phyloP scores from a whole-genome alignment of 2,113 vertebrate species.

The Lasiurus borealis region DNA sequence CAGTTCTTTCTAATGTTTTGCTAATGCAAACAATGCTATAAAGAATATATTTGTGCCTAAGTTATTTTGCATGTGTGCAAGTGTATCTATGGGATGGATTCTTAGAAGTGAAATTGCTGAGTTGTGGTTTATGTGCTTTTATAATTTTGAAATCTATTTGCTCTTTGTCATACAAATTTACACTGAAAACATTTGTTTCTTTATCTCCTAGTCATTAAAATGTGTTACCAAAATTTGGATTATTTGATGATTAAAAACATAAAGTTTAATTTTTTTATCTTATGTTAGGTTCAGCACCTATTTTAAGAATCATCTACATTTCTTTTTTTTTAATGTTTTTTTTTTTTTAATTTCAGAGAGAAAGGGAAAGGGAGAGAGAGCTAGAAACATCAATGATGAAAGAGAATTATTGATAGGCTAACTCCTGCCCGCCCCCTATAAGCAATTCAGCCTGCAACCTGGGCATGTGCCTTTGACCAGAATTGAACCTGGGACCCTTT shows the following conservation, averaged over 20 bases:
- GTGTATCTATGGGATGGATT: not conserved
- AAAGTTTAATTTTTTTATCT: constrained; percentile 7
- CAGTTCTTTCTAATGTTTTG: constrained; percentile 21
- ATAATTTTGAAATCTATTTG: not conserved
- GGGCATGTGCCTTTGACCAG: too few species aligned
- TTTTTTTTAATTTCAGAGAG: not conserved
- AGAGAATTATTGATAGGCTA: too few species aligned
- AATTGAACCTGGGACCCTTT: too few species aligned
- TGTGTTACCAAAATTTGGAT: not conserved
- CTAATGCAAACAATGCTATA: not conserved
- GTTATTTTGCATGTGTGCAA: not conserved
- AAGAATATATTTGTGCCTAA: not conserved
- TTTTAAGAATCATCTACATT: not conserved
- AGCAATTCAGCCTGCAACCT: too few species aligned
- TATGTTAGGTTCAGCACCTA: not conserved
- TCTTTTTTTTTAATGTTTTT: not conserved
- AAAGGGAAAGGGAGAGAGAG: too few species aligned
- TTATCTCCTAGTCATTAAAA: not conserved
- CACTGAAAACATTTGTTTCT: not conserved
- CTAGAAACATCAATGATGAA: too few species aligned
- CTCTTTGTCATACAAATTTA: not conserved
- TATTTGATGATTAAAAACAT: not conserved
- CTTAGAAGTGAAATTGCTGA: constrained; percentile 13
- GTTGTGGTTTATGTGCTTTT: not conserved
- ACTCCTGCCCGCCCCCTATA: too few species aligned